Evolutionary conservation across 1,140 invertebrate species (phyloP).

Genomic region (Oryctes rhinoceros): DNA sequence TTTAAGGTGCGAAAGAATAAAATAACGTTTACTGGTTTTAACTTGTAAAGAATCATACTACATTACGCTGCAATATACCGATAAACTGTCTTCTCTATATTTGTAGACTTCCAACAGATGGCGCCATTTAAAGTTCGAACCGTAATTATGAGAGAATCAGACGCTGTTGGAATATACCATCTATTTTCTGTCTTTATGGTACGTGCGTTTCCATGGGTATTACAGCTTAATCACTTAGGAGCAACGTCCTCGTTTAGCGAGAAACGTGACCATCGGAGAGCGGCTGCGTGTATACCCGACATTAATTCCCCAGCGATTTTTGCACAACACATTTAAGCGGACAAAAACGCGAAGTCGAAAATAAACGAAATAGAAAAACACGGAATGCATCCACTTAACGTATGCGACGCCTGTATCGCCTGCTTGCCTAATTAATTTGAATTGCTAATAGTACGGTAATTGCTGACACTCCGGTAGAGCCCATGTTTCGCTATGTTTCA

Average conservation of each 20-base stretch:
- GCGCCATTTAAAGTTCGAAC: too few relatives aligned
- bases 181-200: too few relatives aligned
- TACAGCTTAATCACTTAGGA: background rate
- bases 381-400: slow-evolving; percentile 21
- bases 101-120: too few relatives aligned
- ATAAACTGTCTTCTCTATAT: too few relatives aligned
- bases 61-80: too few relatives aligned
- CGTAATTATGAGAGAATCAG: too few relatives aligned
- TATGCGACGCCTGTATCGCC: slow-evolving; percentile 9
- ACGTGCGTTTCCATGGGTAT: too few relatives aligned
- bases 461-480: slow-evolving; percentile 10
- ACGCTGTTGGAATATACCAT: too few relatives aligned
- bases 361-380: background rate
- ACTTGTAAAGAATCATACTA: too few relatives aligned
- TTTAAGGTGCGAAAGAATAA: too few relatives aligned
- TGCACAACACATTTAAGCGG: background rate
- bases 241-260: background rate
- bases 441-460: slow-evolving; percentile 37
- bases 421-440: slow-evolving; percentile 29
- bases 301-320: background rate
- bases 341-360: background rate
- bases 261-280: background rate
- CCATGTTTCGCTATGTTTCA: slow-evolving; percentile 2
- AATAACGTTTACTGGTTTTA: too few relatives aligned
- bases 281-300: slow-evolving; percentile 22